These are phyloP conservation scores for Xiphydria camelus DNA, from an alignment of 2,888 invertebrate species.

Conservation along the genomic window DNA sequence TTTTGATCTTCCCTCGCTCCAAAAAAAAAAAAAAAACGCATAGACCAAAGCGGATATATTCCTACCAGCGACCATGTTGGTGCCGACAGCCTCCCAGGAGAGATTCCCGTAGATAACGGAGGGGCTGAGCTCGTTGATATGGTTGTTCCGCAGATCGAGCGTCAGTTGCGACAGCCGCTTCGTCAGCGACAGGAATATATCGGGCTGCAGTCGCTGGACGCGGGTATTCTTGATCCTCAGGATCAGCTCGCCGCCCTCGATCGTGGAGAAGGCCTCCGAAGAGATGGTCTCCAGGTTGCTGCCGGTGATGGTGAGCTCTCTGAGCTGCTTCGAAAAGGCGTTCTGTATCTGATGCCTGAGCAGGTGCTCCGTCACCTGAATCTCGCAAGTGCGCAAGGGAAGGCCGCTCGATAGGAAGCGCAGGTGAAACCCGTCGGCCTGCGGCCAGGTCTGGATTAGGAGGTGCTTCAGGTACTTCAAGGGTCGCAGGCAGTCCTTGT, in stretches of 20 bases:
- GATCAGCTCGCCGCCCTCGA: constrained; percentile 75
- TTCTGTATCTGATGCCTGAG: constrained; percentile 78
- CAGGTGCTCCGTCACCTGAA: constrained; percentile 74
- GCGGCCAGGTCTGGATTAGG: constrained; percentile 74
- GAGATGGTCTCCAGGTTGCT: constrained; percentile 72
- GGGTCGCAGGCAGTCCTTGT: constrained; percentile 74
- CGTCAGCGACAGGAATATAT: constrained; percentile 76
- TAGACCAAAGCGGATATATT: too few species aligned
- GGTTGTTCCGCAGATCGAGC: constrained; percentile 83
- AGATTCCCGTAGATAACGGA: constrained; percentile 86
- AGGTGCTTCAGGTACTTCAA: constrained; percentile 73
- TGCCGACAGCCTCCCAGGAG: constrained; percentile 86
- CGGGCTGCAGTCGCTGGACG: constrained; percentile 77
- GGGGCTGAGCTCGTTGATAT: constrained; percentile 79
- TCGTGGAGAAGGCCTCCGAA: constrained; percentile 76
- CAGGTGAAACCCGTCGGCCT: constrained; percentile 73
- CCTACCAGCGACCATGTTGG: constrained; percentile 82
- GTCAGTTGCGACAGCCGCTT: constrained; percentile 77
- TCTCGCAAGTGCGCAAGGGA: constrained; percentile 73
- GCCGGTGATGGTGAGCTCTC: constrained; percentile 81
- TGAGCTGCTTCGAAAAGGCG: constrained; percentile 76
- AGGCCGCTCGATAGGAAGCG: constrained; percentile 73
- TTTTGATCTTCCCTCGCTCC: too few species aligned
- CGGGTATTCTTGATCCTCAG: constrained; percentile 78
- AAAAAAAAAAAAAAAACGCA: too few species aligned